A percentile compares a stretch with the other conserved stretches of the same genome.
These are phyloP conservation scores for Myiotriccus ornatus DNA, from an alignment of 2,797 vertebrate genomes.

Conservation along the genomic window DNA sequence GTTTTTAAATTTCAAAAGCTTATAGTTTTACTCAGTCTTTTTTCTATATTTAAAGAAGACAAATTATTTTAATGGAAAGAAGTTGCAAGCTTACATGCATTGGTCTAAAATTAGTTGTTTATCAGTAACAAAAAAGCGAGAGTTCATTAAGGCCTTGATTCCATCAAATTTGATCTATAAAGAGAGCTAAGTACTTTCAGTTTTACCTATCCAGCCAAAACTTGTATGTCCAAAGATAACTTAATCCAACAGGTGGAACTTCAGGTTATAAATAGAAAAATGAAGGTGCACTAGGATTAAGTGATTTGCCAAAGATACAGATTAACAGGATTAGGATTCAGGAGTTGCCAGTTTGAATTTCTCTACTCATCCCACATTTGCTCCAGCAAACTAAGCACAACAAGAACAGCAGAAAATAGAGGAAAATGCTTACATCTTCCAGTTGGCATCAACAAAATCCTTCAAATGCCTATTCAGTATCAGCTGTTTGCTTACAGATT, in stretches of 20 bases:
- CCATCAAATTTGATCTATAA: neutral
- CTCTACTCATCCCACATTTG: neutral
- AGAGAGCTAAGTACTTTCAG: neutral
- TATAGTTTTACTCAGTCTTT: neutral
- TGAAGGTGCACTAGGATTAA: constrained; percentile 22
- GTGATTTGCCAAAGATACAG: neutral
- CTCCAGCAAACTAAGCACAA: neutral
- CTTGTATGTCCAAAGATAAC: neutral
- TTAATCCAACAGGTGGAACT: constrained; percentile 14
- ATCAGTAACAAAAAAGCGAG: neutral
- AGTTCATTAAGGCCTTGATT: neutral
- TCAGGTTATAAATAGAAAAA: constrained; percentile 45
- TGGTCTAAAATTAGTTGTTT: neutral
- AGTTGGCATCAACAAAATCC: neutral
- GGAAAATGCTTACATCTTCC: neutral
- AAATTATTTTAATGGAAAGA: neutral
- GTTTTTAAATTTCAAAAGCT: constrained; percentile 15
- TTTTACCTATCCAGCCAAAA: neutral
- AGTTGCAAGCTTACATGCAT: neutral
- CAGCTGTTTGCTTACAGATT: neutral
- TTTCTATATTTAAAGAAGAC: neutral
- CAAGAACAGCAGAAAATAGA: neutral
- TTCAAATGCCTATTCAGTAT: neutral
- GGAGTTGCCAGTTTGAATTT: neutral
- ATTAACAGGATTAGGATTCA: constrained; percentile 36